Base-by-base conservation (phyloP, 1,140 invertebrate species). In the Meloidogyne exigua region DNA sequence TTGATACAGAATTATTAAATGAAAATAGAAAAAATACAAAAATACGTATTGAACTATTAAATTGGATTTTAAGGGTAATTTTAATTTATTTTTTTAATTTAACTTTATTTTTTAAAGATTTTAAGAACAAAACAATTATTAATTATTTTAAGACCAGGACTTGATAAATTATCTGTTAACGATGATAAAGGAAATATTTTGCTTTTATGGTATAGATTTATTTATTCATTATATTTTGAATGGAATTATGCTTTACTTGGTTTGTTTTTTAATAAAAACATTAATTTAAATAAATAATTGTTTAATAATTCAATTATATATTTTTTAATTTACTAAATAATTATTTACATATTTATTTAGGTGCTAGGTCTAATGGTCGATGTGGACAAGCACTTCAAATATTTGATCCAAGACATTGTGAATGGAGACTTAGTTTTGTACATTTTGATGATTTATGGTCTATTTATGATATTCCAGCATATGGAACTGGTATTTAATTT, bases 181-280 rank as follows among this genome's bases (percentile, higher is more conserved):
- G 28, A 42, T 18, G 18, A 68, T 9, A 7, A 42, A 25, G 28
- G 68, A 26, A 62, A 44, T 28, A 15, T 70, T 44, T 44, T 70
- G 7, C 21, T 70, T 28, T 28, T 26, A 15, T 70, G 15, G n/a
- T 70, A 70, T 32, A 25, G 15, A 10, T 70, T 70, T 44, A 70
- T 70, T 62, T 26, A n/a, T 62, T 57, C 44, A 11, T 18, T 70
- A 26, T 70, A 44, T 18, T 70, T 70, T 62, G 18, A 70, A 42
- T 70, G 36, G 36, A 44, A 70, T 36, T 70, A 57, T 70, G 39
- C 68, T 57, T 57, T 70, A 25, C 15, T 70, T n/a, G 68, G 68
- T 70, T n/a, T 39, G 15, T 10, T n/a, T 26, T 18, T 39, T 13
- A 12, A 42, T 36, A 18, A 32, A 15, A 36, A 36, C n/a, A n/a